These are phyloP conservation scores for Gallinago solitaria DNA, from an alignment of 2,797 vertebrate genomes.

Conservation along the genomic window DNA sequence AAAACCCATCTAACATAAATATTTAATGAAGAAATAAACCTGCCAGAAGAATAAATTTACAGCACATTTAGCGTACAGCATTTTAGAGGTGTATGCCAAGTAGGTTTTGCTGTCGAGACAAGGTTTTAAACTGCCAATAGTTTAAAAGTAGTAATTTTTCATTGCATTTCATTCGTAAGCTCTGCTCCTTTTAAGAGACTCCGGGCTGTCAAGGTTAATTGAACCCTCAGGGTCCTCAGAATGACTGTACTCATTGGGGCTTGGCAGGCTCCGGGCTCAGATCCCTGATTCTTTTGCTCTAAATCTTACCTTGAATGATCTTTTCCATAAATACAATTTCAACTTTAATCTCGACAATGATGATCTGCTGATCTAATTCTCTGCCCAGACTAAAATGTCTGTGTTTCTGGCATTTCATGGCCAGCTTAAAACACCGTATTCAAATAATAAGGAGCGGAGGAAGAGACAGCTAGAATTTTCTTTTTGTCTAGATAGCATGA, in stretches of 20 bases:
- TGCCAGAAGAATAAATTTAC: slow-evolving; percentile 68
- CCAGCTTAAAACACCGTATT: neutral
- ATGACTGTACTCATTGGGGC: slow-evolving; percentile 16
- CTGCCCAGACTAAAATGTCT: neutral
- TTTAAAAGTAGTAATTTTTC: slow-evolving; percentile 63
- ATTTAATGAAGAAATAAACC: slow-evolving; percentile 73
- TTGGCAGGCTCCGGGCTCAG: slow-evolving; percentile 1
- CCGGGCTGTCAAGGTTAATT: slow-evolving; percentile 70
- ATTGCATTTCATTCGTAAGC: slow-evolving; percentile 35
- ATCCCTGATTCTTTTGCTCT: slow-evolving; percentile 39
- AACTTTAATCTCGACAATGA: slow-evolving; percentile 19
- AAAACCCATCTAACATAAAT: slow-evolving; percentile 58
- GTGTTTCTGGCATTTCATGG: neutral
- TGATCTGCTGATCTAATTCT: slow-evolving; percentile 28
- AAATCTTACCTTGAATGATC: slow-evolving; percentile 37
- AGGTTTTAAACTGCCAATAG: slow-evolving; percentile 64
- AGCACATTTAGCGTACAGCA: neutral
- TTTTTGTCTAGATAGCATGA: neutral
- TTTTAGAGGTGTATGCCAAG: slow-evolving; percentile 53
- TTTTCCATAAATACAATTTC: slow-evolving; percentile 53
- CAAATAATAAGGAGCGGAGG: neutral
- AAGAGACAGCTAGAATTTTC: neutral
- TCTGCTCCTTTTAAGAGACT: slow-evolving; percentile 56
- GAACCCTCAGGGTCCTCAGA: slow-evolving; percentile 51
- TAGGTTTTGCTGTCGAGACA: slow-evolving; percentile 59